Base-by-base conservation (phyloP, 2,888 invertebrate genomes). In the Mamestra brassicae region DNA sequence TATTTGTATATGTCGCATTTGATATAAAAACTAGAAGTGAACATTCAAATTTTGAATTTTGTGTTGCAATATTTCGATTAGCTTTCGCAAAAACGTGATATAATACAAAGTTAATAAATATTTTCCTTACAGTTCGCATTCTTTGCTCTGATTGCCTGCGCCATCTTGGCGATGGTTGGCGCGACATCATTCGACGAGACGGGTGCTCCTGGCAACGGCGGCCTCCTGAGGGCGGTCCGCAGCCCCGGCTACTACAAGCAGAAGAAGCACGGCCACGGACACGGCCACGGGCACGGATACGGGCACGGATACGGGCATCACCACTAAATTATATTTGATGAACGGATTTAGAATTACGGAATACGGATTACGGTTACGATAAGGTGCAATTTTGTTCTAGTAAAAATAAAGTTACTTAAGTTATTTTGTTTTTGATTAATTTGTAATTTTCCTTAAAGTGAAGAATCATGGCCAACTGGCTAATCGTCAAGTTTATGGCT, bases 281-380 rank as follows among this genome's bases (percentile, higher is more conserved):
- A 26, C 38, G 76, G 80, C 0, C 8, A 50, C 4, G 77, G 71
- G 3, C 15, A 26, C 26, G 26, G 26, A 26, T 26, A 26, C 38
- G 76, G 80, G 0, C 8, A 50, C 4, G 77, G 71, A 4, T 11
- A 71, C 3, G 57, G 74, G 1, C 10, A 26, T n/a, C 57, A 6
- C 11, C 15, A 13, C 45, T 62, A 45, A 62, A 45, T 13, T 5
- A 26, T 13, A 45, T 7, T 4, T n/a, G 26, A 62, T 45, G 13
- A 45, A 13, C n/a, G 45, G 26, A 26, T 7, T 26, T 61, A 13
- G 61, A 6, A 54, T 54, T 26, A 54, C n/a, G n/a, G 54, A 42
- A 42, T 42, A 61, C 38, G n/a, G 10, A 5, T n/a, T 42, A 61
- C 13, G 61, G 61, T 45, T 45, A 62, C 11, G 26, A 57, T 57